Conservation (phyloP, 1,140 invertebrate genomes). For the Zaprionus tsacasi region DNA sequence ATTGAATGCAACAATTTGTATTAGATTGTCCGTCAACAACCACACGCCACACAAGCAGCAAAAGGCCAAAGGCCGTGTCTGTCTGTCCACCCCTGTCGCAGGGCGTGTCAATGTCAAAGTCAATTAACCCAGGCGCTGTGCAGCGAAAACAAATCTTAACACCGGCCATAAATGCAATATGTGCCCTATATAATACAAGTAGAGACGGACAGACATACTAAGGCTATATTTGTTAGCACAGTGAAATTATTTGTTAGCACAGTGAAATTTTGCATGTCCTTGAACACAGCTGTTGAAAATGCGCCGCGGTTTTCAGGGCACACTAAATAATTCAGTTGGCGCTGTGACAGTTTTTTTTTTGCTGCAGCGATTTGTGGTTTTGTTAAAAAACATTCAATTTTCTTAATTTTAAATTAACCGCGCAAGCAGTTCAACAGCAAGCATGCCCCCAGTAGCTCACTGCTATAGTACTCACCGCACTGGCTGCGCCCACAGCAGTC, state of each 20-base stretch:
- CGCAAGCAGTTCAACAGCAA: not conserved
- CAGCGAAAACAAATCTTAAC: constrained; percentile 30
- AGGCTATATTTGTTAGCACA: not conserved
- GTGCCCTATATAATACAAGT: not conserved
- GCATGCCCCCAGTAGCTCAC: not conserved
- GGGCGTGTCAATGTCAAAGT: constrained; percentile 34
- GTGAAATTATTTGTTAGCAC: constrained; percentile 21
- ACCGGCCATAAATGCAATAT: not conserved
- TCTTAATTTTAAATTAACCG: not conserved
- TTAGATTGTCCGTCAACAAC: constrained; percentile 16
- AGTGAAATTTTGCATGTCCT: constrained; percentile 58
- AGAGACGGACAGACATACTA: not conserved
- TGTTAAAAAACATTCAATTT: not conserved
- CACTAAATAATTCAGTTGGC: not conserved
- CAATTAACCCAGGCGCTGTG: not conserved
- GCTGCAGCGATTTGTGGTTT: not conserved
- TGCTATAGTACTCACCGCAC: not conserved
- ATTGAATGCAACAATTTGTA: constrained; percentile 68
- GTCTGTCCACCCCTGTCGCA: not conserved
- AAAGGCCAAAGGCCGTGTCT: constrained; percentile 2
- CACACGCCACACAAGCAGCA: constrained; percentile 5
- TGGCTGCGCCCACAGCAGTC: not conserved
- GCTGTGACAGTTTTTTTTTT: not conserved
- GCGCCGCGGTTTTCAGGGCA: not conserved
- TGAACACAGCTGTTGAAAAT: constrained; percentile 57